A percentile compares a stretch with the other conserved stretches of the same genome.
These are phyloP conservation scores for Antennarius maculatus DNA, from an alignment of 2,797 vertebrate genomes.

Conservation along the genomic window DNA sequence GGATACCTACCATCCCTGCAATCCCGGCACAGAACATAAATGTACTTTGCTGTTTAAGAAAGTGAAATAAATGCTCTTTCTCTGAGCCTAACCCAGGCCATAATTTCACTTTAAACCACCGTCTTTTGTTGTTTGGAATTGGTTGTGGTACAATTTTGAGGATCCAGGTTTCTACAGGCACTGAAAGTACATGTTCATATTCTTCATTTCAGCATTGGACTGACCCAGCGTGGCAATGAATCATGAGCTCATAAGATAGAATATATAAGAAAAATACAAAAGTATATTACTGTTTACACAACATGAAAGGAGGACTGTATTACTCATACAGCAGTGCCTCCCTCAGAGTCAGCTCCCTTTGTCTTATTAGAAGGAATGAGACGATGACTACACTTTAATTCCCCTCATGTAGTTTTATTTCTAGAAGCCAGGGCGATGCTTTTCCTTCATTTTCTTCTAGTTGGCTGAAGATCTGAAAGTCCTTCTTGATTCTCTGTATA, in stretches of 20 bases:
- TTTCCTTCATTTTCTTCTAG: constrained; percentile 23
- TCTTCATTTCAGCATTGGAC: constrained; percentile 28
- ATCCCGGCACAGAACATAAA: too few relatives aligned
- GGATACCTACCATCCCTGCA: too few relatives aligned
- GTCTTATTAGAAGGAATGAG: constrained; percentile 6
- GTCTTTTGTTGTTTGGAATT: too few relatives aligned
- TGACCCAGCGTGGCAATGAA: constrained; percentile 27
- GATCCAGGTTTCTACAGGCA: background rate
- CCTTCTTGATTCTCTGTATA: constrained; percentile 8
- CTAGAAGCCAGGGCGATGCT: constrained; percentile 21
- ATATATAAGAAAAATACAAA: constrained; percentile 17
- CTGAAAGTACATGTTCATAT: constrained; percentile 42
- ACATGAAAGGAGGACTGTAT: background rate
- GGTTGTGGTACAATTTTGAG: too few relatives aligned
- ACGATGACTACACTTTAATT: constrained; percentile 13
- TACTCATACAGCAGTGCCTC: constrained; percentile 1
- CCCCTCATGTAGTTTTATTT: constrained; percentile 20
- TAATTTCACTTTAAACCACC: too few relatives aligned
- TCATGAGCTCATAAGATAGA: constrained; percentile 16
- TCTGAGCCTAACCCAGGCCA: too few relatives aligned
- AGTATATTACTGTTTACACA: constrained; percentile 18
- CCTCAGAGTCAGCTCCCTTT: background rate
- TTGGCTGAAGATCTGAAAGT: constrained; percentile 36
- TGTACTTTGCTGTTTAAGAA: too few relatives aligned
- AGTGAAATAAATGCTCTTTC: too few relatives aligned